phyloP scores from a whole-genome alignment of 2,888 invertebrate genomes.

The Cantharis flavilabris region DNA sequence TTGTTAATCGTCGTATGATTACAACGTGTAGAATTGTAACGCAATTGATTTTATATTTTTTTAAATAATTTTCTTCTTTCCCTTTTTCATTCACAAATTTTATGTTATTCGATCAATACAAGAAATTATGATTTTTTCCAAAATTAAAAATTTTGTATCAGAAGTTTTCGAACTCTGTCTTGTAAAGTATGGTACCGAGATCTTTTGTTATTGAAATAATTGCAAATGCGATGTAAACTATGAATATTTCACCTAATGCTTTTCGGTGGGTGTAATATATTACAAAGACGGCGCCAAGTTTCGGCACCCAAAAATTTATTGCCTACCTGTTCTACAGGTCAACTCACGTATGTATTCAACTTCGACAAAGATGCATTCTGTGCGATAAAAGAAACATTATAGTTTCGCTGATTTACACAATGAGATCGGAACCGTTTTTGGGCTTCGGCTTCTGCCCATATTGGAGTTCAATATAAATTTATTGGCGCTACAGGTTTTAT shows the following conservation, averaged over 20 bases:
- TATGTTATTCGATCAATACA: background rate
- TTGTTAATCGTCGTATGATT: background rate
- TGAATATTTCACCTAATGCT: background rate
- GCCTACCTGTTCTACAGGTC: conserved; percentile 12
- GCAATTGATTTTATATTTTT: background rate
- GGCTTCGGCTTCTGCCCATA: background rate
- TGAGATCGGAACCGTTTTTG: background rate
- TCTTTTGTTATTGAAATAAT: background rate
- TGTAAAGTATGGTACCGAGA: background rate
- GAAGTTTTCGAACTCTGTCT: background rate
- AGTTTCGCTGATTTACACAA: background rate
- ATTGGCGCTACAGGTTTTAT: background rate
- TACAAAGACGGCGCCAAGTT: conserved; percentile 23
- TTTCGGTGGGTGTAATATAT: conserved; percentile 13
- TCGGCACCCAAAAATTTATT: conserved; percentile 24
- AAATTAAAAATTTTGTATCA: background rate
- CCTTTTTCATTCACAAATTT: background rate
- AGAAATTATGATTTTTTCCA: background rate
- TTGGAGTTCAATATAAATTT: background rate
- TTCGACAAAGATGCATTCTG: background rate
- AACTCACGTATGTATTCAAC: background rate
- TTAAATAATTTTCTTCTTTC: background rate
- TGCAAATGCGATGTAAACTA: background rate
- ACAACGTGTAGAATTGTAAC: background rate
- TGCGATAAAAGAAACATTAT: background rate